Conservation (phyloP, 2,797 vertebrate genomes). For the Eurystomus glaucurus region DNA sequence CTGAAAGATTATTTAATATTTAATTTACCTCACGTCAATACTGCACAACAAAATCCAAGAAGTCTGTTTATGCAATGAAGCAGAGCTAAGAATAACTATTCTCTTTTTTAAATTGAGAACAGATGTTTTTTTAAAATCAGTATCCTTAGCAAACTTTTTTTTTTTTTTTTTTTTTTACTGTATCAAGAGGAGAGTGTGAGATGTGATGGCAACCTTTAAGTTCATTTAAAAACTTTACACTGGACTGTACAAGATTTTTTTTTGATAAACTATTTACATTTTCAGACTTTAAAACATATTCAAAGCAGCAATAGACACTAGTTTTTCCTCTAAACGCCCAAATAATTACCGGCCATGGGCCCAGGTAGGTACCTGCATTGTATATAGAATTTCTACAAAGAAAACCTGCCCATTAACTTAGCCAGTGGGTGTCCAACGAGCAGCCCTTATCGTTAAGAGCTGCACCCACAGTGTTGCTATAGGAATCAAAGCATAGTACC, state of each 20-base stretch:
- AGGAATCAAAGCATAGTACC: constrained; percentile 95
- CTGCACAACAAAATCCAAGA: constrained; percentile 98
- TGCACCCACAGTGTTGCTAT: constrained; percentile 92
- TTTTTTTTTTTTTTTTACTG: constrained; percentile 86
- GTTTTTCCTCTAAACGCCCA: constrained; percentile 93
- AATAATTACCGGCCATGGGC: constrained; percentile 94
- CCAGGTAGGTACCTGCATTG: constrained; percentile 93
- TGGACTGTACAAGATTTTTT: constrained; percentile 99
- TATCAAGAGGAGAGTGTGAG: constrained; percentile 96
- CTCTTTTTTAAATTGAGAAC: constrained; percentile 81
- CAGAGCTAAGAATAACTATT: constrained; percentile 90
- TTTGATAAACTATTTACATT: constrained; percentile 99
- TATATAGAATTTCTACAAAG: constrained; percentile 91
- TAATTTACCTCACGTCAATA: constrained; percentile 99
- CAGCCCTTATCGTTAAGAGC: constrained; percentile 87
- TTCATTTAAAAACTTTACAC: constrained; percentile 99
- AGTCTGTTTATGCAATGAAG: constrained; percentile 96
- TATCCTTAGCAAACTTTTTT: constrained; percentile 93
- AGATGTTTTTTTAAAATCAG: constrained; percentile 85
- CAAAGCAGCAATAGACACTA: constrained; percentile 99
- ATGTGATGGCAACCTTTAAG: constrained; percentile 96
- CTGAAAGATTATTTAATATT: constrained; percentile 94
- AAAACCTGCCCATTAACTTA: constrained; percentile 89
- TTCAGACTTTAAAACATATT: constrained; percentile 99
- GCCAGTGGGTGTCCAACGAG: constrained; percentile 87